Percentiles rank a stretch among this genome's conserved stretches.
These are phyloP conservation scores for Chionodraco myersi DNA, from an alignment of 2,113 vertebrate species.

Conservation along the genomic window DNA sequence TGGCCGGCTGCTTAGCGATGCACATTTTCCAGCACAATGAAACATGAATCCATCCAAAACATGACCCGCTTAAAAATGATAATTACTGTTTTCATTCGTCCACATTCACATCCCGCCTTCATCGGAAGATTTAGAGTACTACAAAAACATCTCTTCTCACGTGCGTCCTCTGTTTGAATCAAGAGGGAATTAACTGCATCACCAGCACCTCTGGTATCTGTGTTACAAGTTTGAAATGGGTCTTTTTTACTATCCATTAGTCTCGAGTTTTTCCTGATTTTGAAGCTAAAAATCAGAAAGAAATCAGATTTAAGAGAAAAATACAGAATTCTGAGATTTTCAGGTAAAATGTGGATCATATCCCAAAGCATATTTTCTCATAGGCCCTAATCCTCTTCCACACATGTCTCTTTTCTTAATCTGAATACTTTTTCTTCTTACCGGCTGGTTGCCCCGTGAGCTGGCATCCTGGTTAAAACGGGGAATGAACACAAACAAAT, in stretches of 20 bases:
- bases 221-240: not conserved
- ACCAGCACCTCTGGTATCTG: not conserved
- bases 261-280: not conserved
- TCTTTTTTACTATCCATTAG: not conserved
- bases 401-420: not conserved
- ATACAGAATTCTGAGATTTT: too few species aligned
- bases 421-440: conserved; percentile 43
- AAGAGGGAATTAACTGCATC: conserved; percentile 13
- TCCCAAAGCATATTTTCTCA: too few species aligned
- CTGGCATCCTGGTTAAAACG: conserved; percentile 16
- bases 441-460: conserved; percentile 36
- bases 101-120: conserved; percentile 25
- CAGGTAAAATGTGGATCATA: too few species aligned
- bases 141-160: conserved; percentile 17
- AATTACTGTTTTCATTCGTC: conserved; percentile 70
- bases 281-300: too few species aligned
- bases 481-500: conserved; percentile 3
- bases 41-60: conserved; percentile 71
- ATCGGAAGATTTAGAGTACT: conserved; percentile 6
- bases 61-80: conserved; percentile 73
- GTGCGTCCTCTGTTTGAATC: not conserved
- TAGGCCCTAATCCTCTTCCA: too few species aligned
- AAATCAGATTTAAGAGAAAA: too few species aligned
- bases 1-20: conserved; percentile 63
- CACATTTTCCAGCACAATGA: conserved; percentile 73